Conservation (phyloP, 2,113 vertebrate species). For the Mixornis gularis region DNA sequence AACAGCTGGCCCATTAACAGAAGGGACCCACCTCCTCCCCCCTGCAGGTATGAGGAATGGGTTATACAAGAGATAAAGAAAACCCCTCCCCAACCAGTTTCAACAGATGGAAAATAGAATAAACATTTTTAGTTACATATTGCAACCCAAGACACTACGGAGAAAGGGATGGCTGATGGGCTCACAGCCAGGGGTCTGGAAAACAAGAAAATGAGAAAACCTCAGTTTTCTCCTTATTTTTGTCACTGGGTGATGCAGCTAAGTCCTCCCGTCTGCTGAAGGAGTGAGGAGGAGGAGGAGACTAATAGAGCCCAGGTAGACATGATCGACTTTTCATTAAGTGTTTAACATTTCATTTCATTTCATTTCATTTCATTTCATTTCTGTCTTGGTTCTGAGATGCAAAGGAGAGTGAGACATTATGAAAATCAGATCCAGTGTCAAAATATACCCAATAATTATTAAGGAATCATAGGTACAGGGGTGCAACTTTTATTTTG, state of each 20-base stretch:
- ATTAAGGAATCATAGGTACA: neutral
- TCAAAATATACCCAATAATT: neutral
- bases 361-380: neutral
- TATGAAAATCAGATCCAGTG: neutral
- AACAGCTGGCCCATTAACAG: too few species aligned
- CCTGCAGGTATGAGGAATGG: too few species aligned
- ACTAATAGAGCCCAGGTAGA: neutral
- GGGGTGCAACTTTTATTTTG: neutral
- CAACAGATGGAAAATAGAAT: too few species aligned
- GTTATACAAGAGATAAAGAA: too few species aligned
- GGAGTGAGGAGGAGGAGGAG: neutral
- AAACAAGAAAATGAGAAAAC: neutral
- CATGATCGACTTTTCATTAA: neutral
- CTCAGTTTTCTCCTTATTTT: neutral
- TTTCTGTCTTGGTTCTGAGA: neutral
- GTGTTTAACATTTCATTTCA: neutral
- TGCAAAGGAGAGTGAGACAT: neutral
- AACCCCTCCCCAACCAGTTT: too few species aligned
- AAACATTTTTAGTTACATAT: too few species aligned
- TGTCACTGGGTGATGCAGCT: neutral
- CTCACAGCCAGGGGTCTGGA: neutral
- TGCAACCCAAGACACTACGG: accelerated
- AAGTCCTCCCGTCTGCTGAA: neutral
- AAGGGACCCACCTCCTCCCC: too few species aligned
- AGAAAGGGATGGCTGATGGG: neutral